These are phyloP conservation scores for Tridacna gigas DNA, from an alignment of 2,888 invertebrate genomes.

Conservation along the genomic window DNA sequence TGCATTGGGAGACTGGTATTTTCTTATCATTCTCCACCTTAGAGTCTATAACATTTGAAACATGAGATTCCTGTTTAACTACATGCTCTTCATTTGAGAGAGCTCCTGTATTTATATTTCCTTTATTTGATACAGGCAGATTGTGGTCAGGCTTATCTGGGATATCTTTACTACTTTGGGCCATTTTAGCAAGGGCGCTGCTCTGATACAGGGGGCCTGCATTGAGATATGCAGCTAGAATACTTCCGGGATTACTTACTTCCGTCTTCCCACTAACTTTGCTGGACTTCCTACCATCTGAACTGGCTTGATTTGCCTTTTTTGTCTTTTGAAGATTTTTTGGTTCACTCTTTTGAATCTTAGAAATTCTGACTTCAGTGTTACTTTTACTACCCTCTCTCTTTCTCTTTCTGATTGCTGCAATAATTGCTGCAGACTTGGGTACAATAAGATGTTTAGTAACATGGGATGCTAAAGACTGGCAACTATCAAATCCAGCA, in stretches of 20 bases:
- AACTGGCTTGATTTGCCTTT: background rate
- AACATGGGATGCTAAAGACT: conserved; percentile 42
- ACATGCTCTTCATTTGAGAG: background rate
- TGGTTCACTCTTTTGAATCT: background rate
- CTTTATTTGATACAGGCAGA: background rate
- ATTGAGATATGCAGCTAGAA: conserved; percentile 17
- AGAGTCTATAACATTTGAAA: background rate
- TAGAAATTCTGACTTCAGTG: background rate
- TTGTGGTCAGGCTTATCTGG: background rate
- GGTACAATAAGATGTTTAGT: conserved; percentile 41
- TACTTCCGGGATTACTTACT: background rate
- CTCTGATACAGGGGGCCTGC: conserved; percentile 11
- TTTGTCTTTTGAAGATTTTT: background rate
- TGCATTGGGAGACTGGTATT: background rate
- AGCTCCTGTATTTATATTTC: background rate
- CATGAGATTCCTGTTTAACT: background rate
- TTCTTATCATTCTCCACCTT: background rate
- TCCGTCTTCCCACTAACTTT: background rate
- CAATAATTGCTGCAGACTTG: background rate
- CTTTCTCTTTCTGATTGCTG: background rate
- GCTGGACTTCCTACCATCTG: background rate
- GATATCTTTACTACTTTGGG: background rate
- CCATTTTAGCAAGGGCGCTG: background rate
- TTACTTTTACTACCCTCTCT: background rate
- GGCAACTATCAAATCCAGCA: conserved; percentile 26